Evolutionary conservation across 1,140 invertebrate genomes (phyloP), one percentile per base, ranked within the genome.

Genomic region (Cotesia vestalis): DNA sequence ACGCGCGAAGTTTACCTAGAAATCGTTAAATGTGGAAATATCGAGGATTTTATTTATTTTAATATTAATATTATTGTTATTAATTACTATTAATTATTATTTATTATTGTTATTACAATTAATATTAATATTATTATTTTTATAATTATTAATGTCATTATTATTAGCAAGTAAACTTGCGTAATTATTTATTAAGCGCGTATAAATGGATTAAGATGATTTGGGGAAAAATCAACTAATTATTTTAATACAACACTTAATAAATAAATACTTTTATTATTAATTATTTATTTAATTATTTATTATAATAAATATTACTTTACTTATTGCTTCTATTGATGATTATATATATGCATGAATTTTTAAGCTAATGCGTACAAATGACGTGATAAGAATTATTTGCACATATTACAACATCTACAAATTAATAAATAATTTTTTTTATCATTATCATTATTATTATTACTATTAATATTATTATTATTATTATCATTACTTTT

Each of bases 321-420:
- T 64, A 64, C 35, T 64, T 64, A 64, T 64, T 64, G 62, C 62
- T 64, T 64, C 62, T 64, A 64, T 64, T 64, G 62, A 51, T 64
- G 62, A 51, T 17, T 51, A 62, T 59, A 62, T 62, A 62, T 62
- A 38, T 64, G 35, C 14, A 36, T 17, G 40, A n/a, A 64, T 64
- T 63, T 17, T 27, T 63, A 36, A 64, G 62, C 62, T 17, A 64
- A 66, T 61, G 38, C 59, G 27, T 77, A 79, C 63, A 75, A 79
- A 74, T 34, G 59, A 62, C 14, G 38, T 52, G 17, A 60, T 17
- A 40, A 62, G 80, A 82, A 82, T 82, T 80, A 81, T 82, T 80
- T 81, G 80, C 81, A 80, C 80, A 78, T 77, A 81, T 80, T 78
- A 80, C 79, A 79, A 74, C 70, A 77, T 73, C 74, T 71, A 52